These are phyloP conservation scores for Chalcis sispes DNA, from an alignment of 2,888 invertebrate species.

Conservation along the genomic window DNA sequence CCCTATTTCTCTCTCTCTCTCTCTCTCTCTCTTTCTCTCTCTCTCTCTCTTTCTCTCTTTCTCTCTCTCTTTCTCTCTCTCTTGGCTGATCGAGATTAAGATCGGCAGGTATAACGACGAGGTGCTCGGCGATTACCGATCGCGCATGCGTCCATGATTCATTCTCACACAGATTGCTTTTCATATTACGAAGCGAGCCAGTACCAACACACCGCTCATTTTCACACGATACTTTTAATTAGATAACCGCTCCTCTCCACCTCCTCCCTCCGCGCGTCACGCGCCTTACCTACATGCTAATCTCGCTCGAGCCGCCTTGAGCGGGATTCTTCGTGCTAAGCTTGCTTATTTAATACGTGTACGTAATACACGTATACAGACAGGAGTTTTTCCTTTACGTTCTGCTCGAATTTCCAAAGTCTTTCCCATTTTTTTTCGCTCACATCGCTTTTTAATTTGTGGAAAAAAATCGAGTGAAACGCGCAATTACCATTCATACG, in stretches of 20 bases:
- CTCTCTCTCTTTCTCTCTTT: too few species aligned
- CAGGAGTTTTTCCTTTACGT: conserved; percentile 2
- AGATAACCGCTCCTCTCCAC: conserved; percentile 24
- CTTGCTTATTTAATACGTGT: too few species aligned
- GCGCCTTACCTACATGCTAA: conserved; percentile 33
- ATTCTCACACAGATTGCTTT: conserved; percentile 62
- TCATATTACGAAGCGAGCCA: conserved; percentile 14
- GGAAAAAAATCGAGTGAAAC: too few species aligned
- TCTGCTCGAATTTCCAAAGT: too few species aligned
- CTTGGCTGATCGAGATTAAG: conserved; percentile 47
- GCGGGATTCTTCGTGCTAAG: conserved; percentile 25
- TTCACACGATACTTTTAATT: conserved; percentile 57
- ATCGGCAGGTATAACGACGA: conserved; percentile 55
- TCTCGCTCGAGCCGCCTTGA: conserved; percentile 9
- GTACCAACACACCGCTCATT: conserved; percentile 24
- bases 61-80: too few species aligned
- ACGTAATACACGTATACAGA: too few species aligned
- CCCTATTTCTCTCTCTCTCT: too few species aligned
- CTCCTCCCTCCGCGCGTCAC: not conserved
- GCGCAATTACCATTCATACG: too few species aligned
- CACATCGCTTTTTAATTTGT: too few species aligned
- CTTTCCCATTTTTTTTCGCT: not conserved
- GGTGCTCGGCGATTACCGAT: conserved; percentile 58
- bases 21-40: too few species aligned
- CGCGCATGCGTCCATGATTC: conserved; percentile 54